Evolutionary conservation across 2,797 vertebrate genomes (phyloP).

Genomic region (Liparis tanakae): DNA sequence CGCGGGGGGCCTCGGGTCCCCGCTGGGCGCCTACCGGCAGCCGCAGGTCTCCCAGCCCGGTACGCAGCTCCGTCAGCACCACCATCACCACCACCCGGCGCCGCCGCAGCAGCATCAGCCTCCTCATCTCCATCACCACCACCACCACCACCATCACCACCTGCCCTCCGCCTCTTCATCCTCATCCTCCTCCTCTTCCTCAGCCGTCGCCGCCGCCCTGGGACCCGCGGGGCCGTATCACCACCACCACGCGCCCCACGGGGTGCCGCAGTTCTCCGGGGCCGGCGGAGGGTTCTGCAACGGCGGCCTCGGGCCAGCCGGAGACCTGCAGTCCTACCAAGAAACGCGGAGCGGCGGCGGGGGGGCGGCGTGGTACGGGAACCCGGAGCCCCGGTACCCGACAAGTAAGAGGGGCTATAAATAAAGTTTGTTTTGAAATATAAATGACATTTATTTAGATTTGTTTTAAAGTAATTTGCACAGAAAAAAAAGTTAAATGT

Average conservation of each 20-base stretch:
- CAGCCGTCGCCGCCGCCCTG: conserved; percentile 62
- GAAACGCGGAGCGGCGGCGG: conserved; percentile 86
- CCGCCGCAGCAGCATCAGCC: conserved; percentile 43
- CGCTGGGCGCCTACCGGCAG: conserved; percentile 85
- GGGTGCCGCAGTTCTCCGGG: conserved; percentile 88
- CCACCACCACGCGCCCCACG: conserved; percentile 82
- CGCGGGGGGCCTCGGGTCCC: conserved; percentile 80
- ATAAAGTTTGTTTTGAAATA: neutral
- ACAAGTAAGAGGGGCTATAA: conserved; percentile 85
- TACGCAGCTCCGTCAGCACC: conserved; percentile 78
- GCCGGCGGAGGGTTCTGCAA: conserved; percentile 91
- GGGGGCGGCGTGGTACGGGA: conserved; percentile 90
- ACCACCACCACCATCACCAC: conserved; percentile 68
- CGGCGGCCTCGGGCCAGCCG: conserved; percentile 87
- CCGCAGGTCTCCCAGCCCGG: conserved; percentile 77
- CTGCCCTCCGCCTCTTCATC: conserved; percentile 57
- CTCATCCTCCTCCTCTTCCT: conserved; percentile 69
- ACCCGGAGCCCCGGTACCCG: conserved; percentile 90
- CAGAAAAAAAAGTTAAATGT: neutral
- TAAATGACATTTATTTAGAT: too few species aligned
- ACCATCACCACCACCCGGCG: conserved; percentile 52
- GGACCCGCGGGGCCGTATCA: conserved; percentile 80
- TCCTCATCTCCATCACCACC: conserved; percentile 56
- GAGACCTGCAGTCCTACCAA: conserved; percentile 90
- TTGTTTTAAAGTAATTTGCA: neutral